These are phyloP conservation scores for Phacellophora camtschatica DNA, from an alignment of 30 jellyfish, hydroid and myxozoan genomes.

Conservation along the genomic window DNA sequence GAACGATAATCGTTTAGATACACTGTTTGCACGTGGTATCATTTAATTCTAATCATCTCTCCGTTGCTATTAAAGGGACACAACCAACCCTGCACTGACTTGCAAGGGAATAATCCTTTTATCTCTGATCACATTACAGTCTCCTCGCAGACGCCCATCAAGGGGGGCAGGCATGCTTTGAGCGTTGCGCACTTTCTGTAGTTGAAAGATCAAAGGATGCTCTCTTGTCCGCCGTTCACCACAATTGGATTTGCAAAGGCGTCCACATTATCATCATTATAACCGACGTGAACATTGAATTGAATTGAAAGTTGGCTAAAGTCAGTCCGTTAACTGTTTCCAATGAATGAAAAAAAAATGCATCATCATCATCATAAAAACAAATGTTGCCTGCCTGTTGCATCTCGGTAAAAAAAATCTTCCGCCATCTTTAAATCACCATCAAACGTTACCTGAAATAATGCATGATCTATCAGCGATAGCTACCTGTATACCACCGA, in stretches of 20 bases:
- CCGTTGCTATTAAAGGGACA: slow-evolving; percentile 24
- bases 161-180: slow-evolving; percentile 69
- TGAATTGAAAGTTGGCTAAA: too few species aligned
- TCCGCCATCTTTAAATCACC: too few species aligned
- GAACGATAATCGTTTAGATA: slow-evolving; percentile 73
- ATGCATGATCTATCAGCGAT: too few species aligned
- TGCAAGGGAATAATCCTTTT: slow-evolving; percentile 53
- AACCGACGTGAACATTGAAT: too few species aligned
- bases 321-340: too few species aligned
- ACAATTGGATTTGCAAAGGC: slow-evolving; percentile 52
- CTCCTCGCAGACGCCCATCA: slow-evolving; percentile 71
- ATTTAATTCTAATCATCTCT: slow-evolving; percentile 55
- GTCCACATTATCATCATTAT: background rate
- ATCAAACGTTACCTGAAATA: too few species aligned
- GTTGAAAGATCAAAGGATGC: slow-evolving; percentile 3
- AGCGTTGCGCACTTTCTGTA: slow-evolving; percentile 40
- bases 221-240: slow-evolving; percentile 32
- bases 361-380: background rate
- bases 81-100: slow-evolving; percentile 43
- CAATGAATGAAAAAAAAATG: too few species aligned
- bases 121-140: slow-evolving; percentile 63
- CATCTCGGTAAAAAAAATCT: too few species aligned
- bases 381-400: too few species aligned
- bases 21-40: slow-evolving; percentile 88
- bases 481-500: too few species aligned